Percentiles rank a stretch among this genome's conserved stretches.
Conservation (phyloP, 2,888 invertebrate species). For the Notodonta ziczac region DNA sequence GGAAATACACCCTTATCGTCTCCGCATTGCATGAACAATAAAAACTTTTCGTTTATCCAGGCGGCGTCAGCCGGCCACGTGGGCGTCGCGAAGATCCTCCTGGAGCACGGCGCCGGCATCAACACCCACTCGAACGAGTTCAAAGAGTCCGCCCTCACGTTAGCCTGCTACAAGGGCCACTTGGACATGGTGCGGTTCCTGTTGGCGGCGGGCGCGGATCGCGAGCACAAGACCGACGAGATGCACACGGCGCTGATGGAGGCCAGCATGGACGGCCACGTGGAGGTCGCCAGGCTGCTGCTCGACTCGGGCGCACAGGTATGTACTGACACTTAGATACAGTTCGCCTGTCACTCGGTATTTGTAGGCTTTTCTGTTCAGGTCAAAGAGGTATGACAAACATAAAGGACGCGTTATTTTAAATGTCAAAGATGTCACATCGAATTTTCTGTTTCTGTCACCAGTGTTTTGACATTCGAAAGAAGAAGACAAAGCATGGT, state of each 20-base stretch:
- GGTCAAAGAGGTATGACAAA: no score
- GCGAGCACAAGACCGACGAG: constrained; percentile 99
- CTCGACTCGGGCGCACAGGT: constrained; percentile 98
- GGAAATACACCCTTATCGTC: background rate
- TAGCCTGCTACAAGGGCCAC: constrained; percentile 98
- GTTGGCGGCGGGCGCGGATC: constrained; percentile 97
- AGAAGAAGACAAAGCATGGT: no score
- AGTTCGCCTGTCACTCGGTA: no score
- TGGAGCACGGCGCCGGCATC: constrained; percentile 97
- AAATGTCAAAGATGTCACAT: no score
- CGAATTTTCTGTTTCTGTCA: no score
- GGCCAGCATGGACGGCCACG: constrained; percentile 99
- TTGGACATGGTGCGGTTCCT: constrained; percentile 98
- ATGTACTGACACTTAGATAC: no score
- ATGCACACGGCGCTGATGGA: constrained; percentile 99
- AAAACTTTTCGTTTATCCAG: constrained; percentile 44
- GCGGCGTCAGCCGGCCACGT: constrained; percentile 98
- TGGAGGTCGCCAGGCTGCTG: constrained; percentile 97
- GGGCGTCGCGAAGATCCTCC: constrained; percentile 94
- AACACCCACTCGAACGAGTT: constrained; percentile 99
- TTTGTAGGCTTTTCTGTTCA: no score
- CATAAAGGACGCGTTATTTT: no score
- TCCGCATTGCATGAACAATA: background rate
- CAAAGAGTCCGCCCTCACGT: constrained; percentile 98
- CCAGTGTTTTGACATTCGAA: no score